Base-by-base conservation (phyloP, 2,797 vertebrate species). In the Nasua narica region DNA sequence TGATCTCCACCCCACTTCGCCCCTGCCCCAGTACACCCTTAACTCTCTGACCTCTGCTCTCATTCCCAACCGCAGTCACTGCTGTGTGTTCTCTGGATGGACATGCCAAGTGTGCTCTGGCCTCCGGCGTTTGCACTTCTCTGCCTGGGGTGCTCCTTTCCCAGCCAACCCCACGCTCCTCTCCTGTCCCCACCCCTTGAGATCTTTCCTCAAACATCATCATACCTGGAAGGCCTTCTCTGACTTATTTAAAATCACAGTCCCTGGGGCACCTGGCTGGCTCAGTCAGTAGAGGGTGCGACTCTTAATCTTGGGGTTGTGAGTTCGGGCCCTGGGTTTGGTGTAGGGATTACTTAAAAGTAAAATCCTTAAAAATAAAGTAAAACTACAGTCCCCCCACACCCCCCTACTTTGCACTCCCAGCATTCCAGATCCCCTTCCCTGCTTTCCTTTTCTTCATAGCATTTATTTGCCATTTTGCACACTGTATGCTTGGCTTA, bases 1-100 rank as follows among this genome's bases (percentile, higher is more conserved):
- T n/a, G 58, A 32, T n/a, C 14, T 10, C 21, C 7, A 58, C 9
- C 35, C 29, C 1, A 1, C 19, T 0, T 7, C 11, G 3, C 23
- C 13, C 6, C 10, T 9, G 23, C 37, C 46, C 35, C 46, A 4
- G 3, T 3, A 2, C 23, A 25, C 72, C 69, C 21, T 21, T 11
- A 65, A 52, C 70, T 79, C 27, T 81, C 35, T 52, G 52, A 15
- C 69, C 25, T 83, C 48, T 19, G 18, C 29, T 37, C 4, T 76
- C 43, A 0, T 27, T 35, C 52, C 60, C n/a, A 46, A 2, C 27
- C 37, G 21, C 25, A 23, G 43, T n/a, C 82, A 29, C 0, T 16
- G 37, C 29, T 78, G 56, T 62, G 46, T 90, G 35, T 62, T n/a
- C 40, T 32, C 50, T n/a, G n/a, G 52, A 46, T 32, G 43, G 52